A percentile compares a stretch with the other conserved stretches of the same genome.
Conservation (phyloP, 2,113 vertebrate species). For the Stercorarius parasiticus region DNA sequence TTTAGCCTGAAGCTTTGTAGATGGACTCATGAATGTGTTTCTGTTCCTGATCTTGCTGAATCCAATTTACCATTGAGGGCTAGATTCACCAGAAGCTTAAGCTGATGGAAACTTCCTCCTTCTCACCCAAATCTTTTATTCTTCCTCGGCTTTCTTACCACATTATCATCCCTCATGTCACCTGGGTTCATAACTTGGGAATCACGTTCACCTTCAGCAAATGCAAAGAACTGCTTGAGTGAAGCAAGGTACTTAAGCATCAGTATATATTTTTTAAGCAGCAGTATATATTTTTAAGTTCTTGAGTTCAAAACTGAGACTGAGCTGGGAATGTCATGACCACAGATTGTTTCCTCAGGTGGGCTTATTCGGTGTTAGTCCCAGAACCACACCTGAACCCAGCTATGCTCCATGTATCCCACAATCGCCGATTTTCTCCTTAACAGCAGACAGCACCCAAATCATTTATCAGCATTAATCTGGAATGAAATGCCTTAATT, state of each 20-base stretch:
- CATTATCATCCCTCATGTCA: background rate
- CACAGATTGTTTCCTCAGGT: background rate
- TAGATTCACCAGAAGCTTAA: background rate
- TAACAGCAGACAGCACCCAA: background rate
- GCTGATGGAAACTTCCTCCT: background rate
- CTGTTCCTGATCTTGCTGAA: background rate
- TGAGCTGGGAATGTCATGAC: background rate
- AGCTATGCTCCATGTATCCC: background rate
- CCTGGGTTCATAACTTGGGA: background rate
- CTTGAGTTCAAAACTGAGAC: background rate
- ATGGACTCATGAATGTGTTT: background rate
- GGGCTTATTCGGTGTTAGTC: background rate
- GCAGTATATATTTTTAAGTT: background rate
- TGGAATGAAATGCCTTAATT: background rate
- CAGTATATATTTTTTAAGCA: background rate
- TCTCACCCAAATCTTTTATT: background rate
- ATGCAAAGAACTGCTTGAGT: background rate
- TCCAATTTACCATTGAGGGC: background rate
- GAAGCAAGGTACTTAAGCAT: background rate
- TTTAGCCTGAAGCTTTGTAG: background rate
- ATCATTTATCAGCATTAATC: background rate
- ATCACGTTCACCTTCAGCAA: background rate
- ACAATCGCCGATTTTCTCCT: background rate
- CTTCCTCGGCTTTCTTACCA: background rate
- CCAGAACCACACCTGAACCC: background rate